Conservation (phyloP, 2,113 vertebrate genomes). For the Catharus minimus region DNA sequence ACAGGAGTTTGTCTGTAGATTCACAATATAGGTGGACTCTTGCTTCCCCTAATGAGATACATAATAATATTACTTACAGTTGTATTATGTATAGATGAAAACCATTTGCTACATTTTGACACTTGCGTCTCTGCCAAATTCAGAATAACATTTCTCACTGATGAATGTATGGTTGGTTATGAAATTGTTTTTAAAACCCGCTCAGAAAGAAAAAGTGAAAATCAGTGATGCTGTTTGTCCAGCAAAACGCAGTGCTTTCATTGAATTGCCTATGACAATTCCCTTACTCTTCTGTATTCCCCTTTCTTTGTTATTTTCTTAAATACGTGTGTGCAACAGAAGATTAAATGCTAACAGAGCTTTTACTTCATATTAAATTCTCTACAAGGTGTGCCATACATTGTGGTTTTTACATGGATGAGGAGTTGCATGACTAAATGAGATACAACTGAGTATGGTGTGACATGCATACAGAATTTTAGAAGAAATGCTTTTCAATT, state of each 20-base stretch:
- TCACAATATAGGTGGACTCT: background rate
- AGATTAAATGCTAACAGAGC: background rate
- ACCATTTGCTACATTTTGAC: background rate
- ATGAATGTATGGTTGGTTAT: background rate
- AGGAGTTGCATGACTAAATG: background rate
- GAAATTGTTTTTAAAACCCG: background rate
- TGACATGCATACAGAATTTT: background rate
- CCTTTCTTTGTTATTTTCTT: background rate
- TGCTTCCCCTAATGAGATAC: background rate
- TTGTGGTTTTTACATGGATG: background rate
- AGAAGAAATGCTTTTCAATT: background rate
- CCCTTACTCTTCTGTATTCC: background rate
- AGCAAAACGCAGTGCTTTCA: background rate
- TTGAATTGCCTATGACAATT: background rate
- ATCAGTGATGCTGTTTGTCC: background rate
- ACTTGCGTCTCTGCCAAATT: background rate
- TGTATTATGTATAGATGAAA: background rate
- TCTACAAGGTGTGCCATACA: background rate
- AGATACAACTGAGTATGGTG: background rate
- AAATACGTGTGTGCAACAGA: background rate
- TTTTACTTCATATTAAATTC: background rate
- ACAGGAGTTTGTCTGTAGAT: background rate
- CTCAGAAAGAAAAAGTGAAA: background rate
- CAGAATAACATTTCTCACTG: background rate
- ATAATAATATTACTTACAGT: background rate